Base-by-base conservation (phyloP, 2,113 vertebrate genomes). In the Equus quagga region DNA sequence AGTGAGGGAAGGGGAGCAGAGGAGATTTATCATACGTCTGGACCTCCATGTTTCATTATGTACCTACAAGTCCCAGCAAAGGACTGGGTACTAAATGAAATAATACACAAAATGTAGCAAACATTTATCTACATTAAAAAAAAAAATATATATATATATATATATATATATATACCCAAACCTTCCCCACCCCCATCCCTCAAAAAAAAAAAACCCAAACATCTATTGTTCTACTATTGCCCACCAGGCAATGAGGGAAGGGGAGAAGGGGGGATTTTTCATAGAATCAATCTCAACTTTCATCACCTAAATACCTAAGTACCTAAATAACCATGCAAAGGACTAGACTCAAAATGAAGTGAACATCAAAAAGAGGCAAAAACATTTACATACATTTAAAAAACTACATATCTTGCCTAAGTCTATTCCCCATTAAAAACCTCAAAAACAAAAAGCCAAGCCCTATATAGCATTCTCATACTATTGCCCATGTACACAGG, bases 21-120 rank as follows among this genome's bases (percentile, higher is more conserved):
- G 92, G 97, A 97, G 86, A 94, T n/a, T 94, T 97, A 97, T 97
- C 97, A 97, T 98, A 97, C 96, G 8, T 97, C 60, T 96, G 95
- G 97, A 98, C 97, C 95, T 94, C 94, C 92, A 67, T 15, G 58
- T 97, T 93, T 91, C 41, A 73, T 86, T 96, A 67, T 64, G 33
- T 46, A 95, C 41, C 36, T 84, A 80, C 60, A 93, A 36, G 79
- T 78, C 82, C 97, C 65, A 89, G 60, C n/a, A 93, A 82, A 94
- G 64, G 58, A 83, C 95, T 91, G 89, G 60, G n/a, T 11, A 69
- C 76, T 78, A 62, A n/a, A 23, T 75, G 79, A 89, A 92, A 83
- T 75, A 96, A 93, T 8, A 96, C 26, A 97, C 5, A 96, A 89
- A 87, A 76, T 56, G 2, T 90, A 96, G 69, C 89, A 95, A 89